phyloP scores from a whole-genome alignment of 2,113 vertebrate genomes.

The Symphodus melops region DNA sequence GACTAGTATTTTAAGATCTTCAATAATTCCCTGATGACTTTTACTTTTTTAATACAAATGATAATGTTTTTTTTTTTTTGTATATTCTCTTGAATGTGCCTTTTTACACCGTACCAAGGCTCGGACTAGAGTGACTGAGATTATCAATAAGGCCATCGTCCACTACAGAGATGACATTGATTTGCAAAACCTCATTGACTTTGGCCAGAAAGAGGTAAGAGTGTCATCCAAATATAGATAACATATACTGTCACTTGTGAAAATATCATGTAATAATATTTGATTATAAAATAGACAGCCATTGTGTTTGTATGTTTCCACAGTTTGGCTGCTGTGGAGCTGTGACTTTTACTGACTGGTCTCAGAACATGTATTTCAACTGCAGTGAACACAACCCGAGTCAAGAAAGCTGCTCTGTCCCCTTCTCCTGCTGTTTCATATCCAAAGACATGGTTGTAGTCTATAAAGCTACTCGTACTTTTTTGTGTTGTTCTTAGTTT shows the following conservation, averaged over 20 bases:
- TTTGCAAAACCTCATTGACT: slow-evolving; percentile 94
- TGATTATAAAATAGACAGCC: too few species aligned
- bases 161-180: slow-evolving; percentile 93
- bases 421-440: slow-evolving; percentile 89
- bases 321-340: slow-evolving; percentile 93
- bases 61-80: background rate
- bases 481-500: background rate
- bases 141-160: slow-evolving; percentile 87
- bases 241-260: too few species aligned
- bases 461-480: accelerated
- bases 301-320: background rate
- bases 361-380: slow-evolving; percentile 92
- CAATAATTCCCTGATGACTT: too few species aligned
- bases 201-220: slow-evolving; percentile 89
- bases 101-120: slow-evolving; percentile 76
- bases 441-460: slow-evolving; percentile 77
- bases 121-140: slow-evolving; percentile 86
- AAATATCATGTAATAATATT: too few species aligned
- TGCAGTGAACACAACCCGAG: slow-evolving; percentile 87
- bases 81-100: background rate
- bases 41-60: background rate
- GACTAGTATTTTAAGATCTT: too few species aligned
- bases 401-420: slow-evolving; percentile 91
- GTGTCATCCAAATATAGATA: background rate
- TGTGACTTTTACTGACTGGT: slow-evolving; percentile 89